Conservation (phyloP, 2,888 invertebrate genomes). For the Argyresthia albistria region DNA sequence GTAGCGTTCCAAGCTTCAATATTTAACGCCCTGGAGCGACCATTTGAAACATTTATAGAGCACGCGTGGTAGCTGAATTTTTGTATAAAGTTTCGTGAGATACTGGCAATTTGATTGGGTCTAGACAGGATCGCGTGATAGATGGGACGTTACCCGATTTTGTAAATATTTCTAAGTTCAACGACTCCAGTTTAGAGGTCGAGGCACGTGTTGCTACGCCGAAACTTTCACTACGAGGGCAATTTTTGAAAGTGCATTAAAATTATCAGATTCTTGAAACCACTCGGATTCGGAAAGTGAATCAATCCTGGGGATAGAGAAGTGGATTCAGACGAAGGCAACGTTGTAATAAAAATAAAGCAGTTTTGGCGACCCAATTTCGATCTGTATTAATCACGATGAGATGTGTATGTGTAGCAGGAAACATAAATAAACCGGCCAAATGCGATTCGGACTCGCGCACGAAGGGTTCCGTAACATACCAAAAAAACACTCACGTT, state of each 20-base stretch:
- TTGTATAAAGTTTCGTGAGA: slow-evolving; percentile 32
- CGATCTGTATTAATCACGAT: too few relatives aligned
- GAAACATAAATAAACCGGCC: too few relatives aligned
- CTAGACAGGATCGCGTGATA: slow-evolving; percentile 34
- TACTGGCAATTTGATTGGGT: slow-evolving; percentile 19
- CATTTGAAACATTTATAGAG: slow-evolving; percentile 38
- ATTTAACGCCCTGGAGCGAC: slow-evolving; percentile 10
- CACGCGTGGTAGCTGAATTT: slow-evolving; percentile 52
- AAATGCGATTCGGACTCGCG: too few relatives aligned
- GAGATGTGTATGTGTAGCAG: too few relatives aligned
- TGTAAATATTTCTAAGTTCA: slow-evolving; percentile 59
- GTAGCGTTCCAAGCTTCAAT: slow-evolving; percentile 5
- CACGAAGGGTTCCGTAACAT: too few relatives aligned
- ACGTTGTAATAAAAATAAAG: background rate
- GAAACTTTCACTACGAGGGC: slow-evolving; percentile 23
- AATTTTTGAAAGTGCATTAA: slow-evolving; percentile 9
- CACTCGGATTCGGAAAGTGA: background rate
- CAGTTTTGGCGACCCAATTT: background rate
- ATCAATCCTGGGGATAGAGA: background rate
- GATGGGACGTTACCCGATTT: slow-evolving; percentile 59
- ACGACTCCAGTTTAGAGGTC: slow-evolving; percentile 58
- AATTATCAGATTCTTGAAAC: background rate
- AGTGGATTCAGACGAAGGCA: background rate
- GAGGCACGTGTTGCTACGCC: slow-evolving; percentile 21
- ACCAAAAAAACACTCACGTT: too few relatives aligned